phyloP scores from a whole-genome alignment of 2,113 vertebrate species.

The Myrmophylax atrothorax region DNA sequence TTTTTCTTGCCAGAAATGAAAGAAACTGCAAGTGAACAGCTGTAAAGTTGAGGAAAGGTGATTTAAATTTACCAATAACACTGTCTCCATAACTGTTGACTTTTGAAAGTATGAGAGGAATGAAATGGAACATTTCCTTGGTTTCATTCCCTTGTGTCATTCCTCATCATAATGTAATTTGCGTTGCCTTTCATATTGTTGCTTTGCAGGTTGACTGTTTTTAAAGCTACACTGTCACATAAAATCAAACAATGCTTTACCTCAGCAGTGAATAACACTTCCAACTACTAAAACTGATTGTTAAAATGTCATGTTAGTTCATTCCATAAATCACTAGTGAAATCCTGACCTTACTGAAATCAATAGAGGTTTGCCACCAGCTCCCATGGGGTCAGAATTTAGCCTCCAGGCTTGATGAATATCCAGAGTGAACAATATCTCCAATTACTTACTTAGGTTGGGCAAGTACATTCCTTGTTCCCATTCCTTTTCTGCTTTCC shows the following conservation, averaged over 20 bases:
- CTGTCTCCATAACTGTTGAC: neutral
- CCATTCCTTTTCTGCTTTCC: conserved; percentile 16
- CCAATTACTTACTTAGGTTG: conserved; percentile 52
- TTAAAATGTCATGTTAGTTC: conserved; percentile 57
- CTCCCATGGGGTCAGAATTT: conserved; percentile 50
- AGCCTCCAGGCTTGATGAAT: conserved; percentile 59
- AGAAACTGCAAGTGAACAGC: neutral
- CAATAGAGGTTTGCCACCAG: conserved; percentile 55
- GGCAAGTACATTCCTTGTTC: conserved; percentile 44
- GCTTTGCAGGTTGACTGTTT: conserved; percentile 56
- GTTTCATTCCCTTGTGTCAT: conserved; percentile 38
- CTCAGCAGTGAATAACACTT: conserved; percentile 66
- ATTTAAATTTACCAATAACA: neutral
- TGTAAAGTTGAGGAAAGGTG: neutral
- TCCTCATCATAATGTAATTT: conserved; percentile 38
- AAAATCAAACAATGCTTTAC: conserved; percentile 66
- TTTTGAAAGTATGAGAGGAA: conserved; percentile 19
- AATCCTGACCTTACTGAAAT: conserved; percentile 57
- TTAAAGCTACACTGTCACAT: conserved; percentile 65
- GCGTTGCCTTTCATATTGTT: conserved; percentile 27
- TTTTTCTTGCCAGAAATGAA: conserved; percentile 16
- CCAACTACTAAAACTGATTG: conserved; percentile 60
- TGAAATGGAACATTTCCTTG: neutral
- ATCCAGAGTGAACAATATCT: conserved; percentile 58
- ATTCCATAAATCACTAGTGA: conserved; percentile 53